Evolutionary conservation across 2,888 invertebrate species (phyloP).

Genomic region (Scelioninae gen. 1): DNA sequence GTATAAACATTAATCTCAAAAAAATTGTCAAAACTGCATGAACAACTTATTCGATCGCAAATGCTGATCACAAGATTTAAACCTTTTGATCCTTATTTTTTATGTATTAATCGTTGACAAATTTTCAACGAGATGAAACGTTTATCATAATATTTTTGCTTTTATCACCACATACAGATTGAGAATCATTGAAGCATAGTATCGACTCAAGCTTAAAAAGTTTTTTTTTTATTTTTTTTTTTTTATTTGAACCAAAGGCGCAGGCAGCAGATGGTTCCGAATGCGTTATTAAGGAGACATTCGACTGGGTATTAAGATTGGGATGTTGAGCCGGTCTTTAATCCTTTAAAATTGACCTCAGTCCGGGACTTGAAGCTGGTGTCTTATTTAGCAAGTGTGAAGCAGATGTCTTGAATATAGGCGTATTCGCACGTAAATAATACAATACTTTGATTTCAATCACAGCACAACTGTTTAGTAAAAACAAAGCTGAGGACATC

Average conservation of each 20-base stretch:
- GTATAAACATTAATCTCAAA: no score
- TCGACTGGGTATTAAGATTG: constrained; percentile 60
- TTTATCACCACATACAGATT: constrained; percentile 32
- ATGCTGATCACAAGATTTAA: not conserved
- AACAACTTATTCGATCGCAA: constrained; percentile 8
- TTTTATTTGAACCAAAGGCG: constrained; percentile 26
- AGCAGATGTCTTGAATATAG: constrained; percentile 68
- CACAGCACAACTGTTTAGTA: constrained; percentile 45
- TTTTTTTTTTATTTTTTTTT: constrained; percentile 35
- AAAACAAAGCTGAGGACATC: constrained; percentile 33
- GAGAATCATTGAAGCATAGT: constrained; percentile 11
- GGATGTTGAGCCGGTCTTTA: constrained; percentile 74
- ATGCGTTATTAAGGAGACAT: constrained; percentile 64
- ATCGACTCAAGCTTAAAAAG: constrained; percentile 23
- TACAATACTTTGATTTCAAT: constrained; percentile 65
- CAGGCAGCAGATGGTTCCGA: constrained; percentile 57
- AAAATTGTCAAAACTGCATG: not conserved
- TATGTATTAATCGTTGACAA: constrained; percentile 20
- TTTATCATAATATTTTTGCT: constrained; percentile 40
- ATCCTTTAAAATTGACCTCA: constrained; percentile 75
- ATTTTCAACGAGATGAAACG: constrained; percentile 14
- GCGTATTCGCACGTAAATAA: constrained; percentile 68
- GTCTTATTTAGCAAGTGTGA: constrained; percentile 67
- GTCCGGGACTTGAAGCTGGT: constrained; percentile 58
- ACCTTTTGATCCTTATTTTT: not conserved